A percentile compares a stretch with the other conserved stretches of the same genome.
Evolutionary conservation across 2,888 invertebrate genomes (phyloP).

Genomic region (Mayetiola destructor): DNA sequence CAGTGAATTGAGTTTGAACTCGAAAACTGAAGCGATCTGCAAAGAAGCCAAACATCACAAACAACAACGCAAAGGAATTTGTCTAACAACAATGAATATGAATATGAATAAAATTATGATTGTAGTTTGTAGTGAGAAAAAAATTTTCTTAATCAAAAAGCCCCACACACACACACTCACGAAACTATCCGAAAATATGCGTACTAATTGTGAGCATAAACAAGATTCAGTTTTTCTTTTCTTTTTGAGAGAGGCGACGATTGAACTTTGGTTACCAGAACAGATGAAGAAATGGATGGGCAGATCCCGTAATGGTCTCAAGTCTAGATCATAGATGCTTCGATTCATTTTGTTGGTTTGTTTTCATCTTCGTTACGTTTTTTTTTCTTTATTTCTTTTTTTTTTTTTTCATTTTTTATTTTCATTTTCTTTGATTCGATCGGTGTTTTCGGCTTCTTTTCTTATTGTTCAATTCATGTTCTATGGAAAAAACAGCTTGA

Average conservation of each 20-base stretch:
- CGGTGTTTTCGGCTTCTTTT: background rate
- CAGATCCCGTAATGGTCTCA: constrained; percentile 8
- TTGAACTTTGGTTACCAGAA: background rate
- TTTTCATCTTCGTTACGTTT: background rate
- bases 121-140: too few species aligned
- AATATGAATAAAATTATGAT: too few species aligned
- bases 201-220: too few species aligned
- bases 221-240: too few species aligned
- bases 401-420: background rate
- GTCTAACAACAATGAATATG: too few species aligned
- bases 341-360: background rate
- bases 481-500: background rate
- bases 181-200: background rate
- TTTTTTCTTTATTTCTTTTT: background rate
- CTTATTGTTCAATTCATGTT: background rate
- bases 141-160: too few species aligned
- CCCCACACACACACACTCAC: background rate
- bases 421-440: background rate
- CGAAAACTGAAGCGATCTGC: too few species aligned
- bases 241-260: too few species aligned
- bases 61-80: too few species aligned
- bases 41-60: too few species aligned
- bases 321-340: constrained; percentile 10
- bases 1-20: too few species aligned
- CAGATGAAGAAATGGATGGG: background rate